Evolutionary conservation across 2,797 vertebrate species (phyloP).

Genomic region (Cryptoprocta ferox): DNA sequence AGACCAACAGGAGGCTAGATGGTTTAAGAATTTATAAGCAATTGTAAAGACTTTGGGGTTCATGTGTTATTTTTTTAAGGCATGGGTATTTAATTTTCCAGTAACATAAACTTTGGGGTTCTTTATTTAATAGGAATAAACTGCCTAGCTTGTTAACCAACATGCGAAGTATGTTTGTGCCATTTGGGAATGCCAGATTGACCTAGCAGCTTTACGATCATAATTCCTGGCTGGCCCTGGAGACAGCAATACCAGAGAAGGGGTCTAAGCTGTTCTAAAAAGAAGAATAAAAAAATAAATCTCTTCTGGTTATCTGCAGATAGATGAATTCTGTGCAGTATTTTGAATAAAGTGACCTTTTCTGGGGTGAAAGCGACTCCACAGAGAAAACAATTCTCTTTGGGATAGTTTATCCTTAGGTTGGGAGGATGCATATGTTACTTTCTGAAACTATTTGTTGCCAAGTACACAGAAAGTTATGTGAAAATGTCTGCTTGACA

Average conservation of each 20-base stretch:
- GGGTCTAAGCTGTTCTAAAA: neutral
- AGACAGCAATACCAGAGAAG: neutral
- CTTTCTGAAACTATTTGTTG: neutral
- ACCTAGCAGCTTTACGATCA: neutral
- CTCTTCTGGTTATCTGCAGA: slow-evolving; percentile 1
- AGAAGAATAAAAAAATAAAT: neutral
- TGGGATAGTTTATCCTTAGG: neutral
- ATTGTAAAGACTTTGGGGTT: neutral
- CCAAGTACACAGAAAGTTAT: neutral
- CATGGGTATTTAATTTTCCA: neutral
- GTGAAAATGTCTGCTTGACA: neutral
- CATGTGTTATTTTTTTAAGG: neutral
- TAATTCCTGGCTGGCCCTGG: neutral
- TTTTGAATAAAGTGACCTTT: neutral
- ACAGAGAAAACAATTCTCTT: neutral
- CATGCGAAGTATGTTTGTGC: neutral
- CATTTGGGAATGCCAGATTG: neutral
- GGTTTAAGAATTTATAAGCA: neutral
- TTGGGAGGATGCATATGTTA: neutral
- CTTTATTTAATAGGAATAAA: neutral
- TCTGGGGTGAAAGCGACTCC: neutral
- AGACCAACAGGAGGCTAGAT: neutral
- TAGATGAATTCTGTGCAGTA: neutral
- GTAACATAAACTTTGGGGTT: neutral
- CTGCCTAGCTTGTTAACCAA: neutral